A percentile compares a stretch with the other conserved stretches of the same genome.
These are phyloP conservation scores for Chelonus insularis DNA, from an alignment of 1,140 invertebrate species.

Conservation along the genomic window DNA sequence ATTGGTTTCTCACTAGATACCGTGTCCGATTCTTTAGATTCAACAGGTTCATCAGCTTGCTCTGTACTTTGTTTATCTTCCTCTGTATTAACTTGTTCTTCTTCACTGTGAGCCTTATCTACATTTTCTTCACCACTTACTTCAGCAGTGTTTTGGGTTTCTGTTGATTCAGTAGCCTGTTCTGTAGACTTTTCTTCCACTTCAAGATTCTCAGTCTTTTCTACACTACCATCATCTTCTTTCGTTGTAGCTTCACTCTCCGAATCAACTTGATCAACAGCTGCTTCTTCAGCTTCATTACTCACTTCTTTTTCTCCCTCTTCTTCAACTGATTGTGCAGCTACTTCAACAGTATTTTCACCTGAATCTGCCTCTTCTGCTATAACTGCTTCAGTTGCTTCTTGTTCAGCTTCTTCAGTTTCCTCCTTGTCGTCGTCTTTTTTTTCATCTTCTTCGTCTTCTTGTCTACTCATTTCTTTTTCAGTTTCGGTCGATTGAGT, in stretches of 20 bases:
- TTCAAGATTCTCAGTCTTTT: slow-evolving; percentile 11
- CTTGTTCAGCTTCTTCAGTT: background rate
- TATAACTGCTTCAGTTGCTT: background rate
- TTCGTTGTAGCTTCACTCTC: too few relatives aligned
- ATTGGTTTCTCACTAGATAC: too few relatives aligned
- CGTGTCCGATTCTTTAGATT: too few relatives aligned
- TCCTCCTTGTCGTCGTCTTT: background rate
- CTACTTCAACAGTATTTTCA: background rate
- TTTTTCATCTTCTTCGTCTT: background rate
- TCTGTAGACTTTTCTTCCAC: slow-evolving; percentile 20
- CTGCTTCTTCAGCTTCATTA: slow-evolving; percentile 12
- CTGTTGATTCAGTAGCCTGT: slow-evolving; percentile 8
- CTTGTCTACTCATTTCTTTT: background rate
- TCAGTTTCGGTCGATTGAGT: slow-evolving; percentile 5
- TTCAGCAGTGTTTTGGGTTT: slow-evolving; percentile 13
- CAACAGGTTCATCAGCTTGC: slow-evolving; percentile 35
- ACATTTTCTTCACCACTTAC: slow-evolving; percentile 20
- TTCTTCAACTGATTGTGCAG: background rate
- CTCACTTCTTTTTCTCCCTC: slow-evolving; percentile 13
- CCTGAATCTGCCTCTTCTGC: background rate
- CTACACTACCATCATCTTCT: slow-evolving; percentile 7
- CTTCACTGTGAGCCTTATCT: slow-evolving; percentile 3
- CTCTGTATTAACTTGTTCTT: slow-evolving; percentile 4
- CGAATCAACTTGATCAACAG: background rate
- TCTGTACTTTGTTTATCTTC: slow-evolving; percentile 41